phyloP scores from a whole-genome alignment of 2,113 vertebrate genomes.

The Saiga tatarica region DNA sequence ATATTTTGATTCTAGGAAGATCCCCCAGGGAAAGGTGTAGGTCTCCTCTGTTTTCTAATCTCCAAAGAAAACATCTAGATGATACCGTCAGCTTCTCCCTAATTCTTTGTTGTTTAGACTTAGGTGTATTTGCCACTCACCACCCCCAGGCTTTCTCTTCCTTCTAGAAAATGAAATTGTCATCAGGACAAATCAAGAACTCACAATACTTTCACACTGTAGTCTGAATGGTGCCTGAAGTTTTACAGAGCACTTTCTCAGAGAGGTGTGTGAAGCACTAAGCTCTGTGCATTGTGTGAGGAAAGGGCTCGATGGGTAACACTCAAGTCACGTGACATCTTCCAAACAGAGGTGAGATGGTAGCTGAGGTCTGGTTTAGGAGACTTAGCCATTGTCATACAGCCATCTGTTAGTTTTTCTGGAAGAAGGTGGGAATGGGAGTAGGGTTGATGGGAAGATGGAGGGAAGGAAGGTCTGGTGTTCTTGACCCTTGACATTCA shows the following conservation, averaged over 20 bases:
- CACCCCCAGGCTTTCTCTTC: not conserved
- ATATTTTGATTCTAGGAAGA: not conserved
- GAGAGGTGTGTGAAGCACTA: not conserved
- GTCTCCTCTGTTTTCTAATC: not conserved
- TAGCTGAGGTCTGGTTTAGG: not conserved
- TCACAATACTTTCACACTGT: not conserved
- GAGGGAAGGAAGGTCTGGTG: not conserved
- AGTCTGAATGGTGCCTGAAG: not conserved
- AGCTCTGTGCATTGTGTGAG: not conserved
- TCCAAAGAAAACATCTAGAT: not conserved
- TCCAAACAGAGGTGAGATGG: not conserved
- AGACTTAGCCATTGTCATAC: rapidly evolving
- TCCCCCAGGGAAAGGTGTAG: not conserved
- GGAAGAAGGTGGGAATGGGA: not conserved
- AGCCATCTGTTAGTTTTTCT: not conserved
- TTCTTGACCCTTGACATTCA: not conserved
- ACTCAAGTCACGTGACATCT: too few relatives aligned
- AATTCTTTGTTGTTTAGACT: too few relatives aligned
- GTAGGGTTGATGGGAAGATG: not conserved
- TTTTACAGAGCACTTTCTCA: not conserved
- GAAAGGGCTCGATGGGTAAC: not conserved
- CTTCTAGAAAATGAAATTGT: not conserved
- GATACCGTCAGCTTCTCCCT: too few relatives aligned
- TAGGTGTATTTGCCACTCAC: too few relatives aligned
- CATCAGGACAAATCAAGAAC: not conserved